Base-by-base conservation (phyloP, 2,113 vertebrate genomes). In the Merops nubicus region DNA sequence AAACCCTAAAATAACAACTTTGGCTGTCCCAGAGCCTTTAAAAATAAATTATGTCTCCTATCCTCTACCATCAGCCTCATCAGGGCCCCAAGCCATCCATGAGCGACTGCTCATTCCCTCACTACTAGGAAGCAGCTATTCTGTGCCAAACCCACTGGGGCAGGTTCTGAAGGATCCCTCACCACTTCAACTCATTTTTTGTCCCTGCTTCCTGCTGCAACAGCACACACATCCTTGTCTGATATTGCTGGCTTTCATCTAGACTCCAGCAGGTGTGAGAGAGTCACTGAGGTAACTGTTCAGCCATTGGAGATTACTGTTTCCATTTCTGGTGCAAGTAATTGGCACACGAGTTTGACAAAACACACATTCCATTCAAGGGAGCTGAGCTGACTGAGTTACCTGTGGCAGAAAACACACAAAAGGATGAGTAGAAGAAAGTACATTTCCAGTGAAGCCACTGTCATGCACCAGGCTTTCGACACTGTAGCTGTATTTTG, bases 351-450 rank as follows among this genome's bases (percentile, higher is more conserved):
- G 22, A 45, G 29, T 25, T 21, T 15, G 45, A 54, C 67, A 28
- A 21, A 54, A 31, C 40, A 26, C 69, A 31, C 0, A 0, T 22
- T 38, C 18, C 4, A 1, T 42, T 43, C 29, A 18, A 33, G 33
- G 33, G 31, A 75, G 33, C 1, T 2, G 36, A 65, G 42, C 21
- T 31, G 36, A 21, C 1, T 15, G 20, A 51, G 26, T 43, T 20
- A 51, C 51, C 40, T 43, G 25, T 26, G 20, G 29, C 47, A 72
- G 42, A 77, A 51, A 63, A 69, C 31, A 63, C 74, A 40, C 20
- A 33, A 43, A 54, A 74, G 8, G n/a, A 34, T 1, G 3, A 53
- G 9, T 9, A 84, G 20, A 19, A 64, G 29, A 50, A 70, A 8
- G 21, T 2, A 6, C 10, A 15, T 51, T 43, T 91, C 47, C 56